Evolutionary conservation across 2,797 vertebrate species (phyloP).

Genomic region (Mormyrus proboscirostris): DNA sequence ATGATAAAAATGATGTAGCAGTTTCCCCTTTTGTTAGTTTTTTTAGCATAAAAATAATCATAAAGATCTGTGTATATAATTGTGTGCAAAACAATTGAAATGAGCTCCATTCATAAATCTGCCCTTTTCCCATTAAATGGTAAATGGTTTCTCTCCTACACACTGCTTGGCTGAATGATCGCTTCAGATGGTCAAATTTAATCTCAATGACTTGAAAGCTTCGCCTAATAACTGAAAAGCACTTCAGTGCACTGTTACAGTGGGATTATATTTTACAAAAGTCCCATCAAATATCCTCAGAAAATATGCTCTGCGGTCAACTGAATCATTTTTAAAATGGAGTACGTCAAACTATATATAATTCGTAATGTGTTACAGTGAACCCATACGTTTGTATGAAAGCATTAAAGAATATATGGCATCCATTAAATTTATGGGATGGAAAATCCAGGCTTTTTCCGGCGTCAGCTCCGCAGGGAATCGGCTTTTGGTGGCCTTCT

Average conservation of each 20-base stretch:
- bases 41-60: background rate
- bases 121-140: background rate
- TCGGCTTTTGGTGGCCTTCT: constrained; percentile 36
- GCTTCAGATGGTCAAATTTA: background rate
- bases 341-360: constrained; percentile 36
- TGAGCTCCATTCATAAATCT: constrained; percentile 5
- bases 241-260: background rate
- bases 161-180: background rate
- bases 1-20: background rate
- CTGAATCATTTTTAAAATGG: constrained; percentile 32
- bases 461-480: constrained; percentile 27
- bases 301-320: constrained; percentile 28
- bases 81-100: background rate
- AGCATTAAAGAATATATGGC: constrained; percentile 46
- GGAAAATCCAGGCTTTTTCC: constrained; percentile 38
- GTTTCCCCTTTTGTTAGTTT: background rate
- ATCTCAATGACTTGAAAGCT: background rate
- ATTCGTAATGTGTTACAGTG: constrained; percentile 39
- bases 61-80: constrained; percentile 1
- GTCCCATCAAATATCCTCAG: constrained; percentile 16
- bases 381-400: constrained; percentile 33
- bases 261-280: constrained; percentile 5
- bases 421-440: constrained; percentile 46
- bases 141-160: background rate
- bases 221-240: constrained; percentile 4